Evolutionary conservation across 2,888 invertebrate genomes (phyloP), one percentile per base, ranked within the genome.

Genomic region (Pimpla rufipes): DNA sequence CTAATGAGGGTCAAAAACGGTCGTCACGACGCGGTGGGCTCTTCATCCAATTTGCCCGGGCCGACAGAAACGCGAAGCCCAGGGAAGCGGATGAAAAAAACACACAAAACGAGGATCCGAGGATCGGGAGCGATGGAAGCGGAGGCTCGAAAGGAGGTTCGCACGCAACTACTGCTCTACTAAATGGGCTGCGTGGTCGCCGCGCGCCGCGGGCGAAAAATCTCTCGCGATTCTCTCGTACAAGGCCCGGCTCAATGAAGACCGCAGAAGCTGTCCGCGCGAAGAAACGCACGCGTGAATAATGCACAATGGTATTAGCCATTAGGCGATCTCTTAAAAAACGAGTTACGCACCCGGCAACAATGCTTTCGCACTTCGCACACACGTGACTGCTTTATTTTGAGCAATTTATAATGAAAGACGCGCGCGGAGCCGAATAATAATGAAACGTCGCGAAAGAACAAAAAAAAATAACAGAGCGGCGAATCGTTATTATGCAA

Each of bases 1-100:
- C 83, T 81, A 87, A 88, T 88, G 85, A 87, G 84, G 87, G 85
- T 83, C 81, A 52, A 82, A 55, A 59, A 42, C 74, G 82, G 83
- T 85, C 75, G 64, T 23, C 66, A 66, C 45, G 42, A 7, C 66
- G 45, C 40, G 66, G 40, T 66, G 21, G 37, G 21, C 66, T 23
- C 40, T 40, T 66, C 66, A 66, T 66, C 45, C 7, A 77, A 85
- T 80, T 75, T 70, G 66, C n/a, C n/a, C 40, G 40, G 45, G 77
- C 76, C 73, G 76, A 68, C 70, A 80, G 75, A 82, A 82, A 70
- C 42, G 67, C 59, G 77, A 79, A 35, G 40, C 13, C 3, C 40
- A 71, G 52, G 70, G 18, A 81, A 57, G 62, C 73, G 73, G 66
- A 68, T 62, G 16, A 37, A 37, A 11, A n/a, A n/a, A n/a, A n/a